Evolutionary conservation across 2,113 vertebrate genomes (phyloP), one percentile per base, ranked within the genome.

Genomic region (Coreoperca whiteheadi): DNA sequence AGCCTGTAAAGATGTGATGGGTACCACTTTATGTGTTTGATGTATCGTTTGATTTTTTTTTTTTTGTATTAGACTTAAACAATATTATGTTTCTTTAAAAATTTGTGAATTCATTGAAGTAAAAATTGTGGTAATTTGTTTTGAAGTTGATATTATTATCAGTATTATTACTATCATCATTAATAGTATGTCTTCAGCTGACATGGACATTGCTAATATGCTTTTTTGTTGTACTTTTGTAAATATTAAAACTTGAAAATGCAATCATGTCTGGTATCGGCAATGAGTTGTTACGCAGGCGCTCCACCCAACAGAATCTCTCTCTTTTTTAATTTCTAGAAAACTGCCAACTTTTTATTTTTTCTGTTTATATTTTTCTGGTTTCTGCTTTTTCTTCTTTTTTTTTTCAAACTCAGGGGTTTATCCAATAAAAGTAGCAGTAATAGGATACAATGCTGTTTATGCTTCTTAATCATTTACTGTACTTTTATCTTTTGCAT

Each of bases 321-420:
- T 86, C 56, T 84, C 57, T 86, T 76, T 88, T 70, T 89, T 91
- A 75, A 88, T 88, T 79, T 88, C 74, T 93, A 93, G 90, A 89
- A 90, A 92, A 94, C 90, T 92, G 93, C 91, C 94, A 95, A 93
- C 84, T 91, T 94, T 91, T 67, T 86, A 67, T 68, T 89, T 73
- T 89, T 88, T 89, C 84, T 87, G 81, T 90, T 88, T 85, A 66
- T 89, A 81, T 89, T 82, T 90, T 90, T 92, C 84, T 91, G 85
- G 66, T 90, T 82, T 93, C 72, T 89, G 73, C 87, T 87, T 92
- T 60, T 91, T 85, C 68, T 72, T 74, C 67, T 81, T 87, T 57
- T 81, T 87, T 57, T 92, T 92, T 93, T 93, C 88, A 90, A 93
- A 93, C 95, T 95, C 95, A 96, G 95, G 94, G 95, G 84, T 94